Evolutionary conservation across 2,113 vertebrate genomes (phyloP), one percentile per base, ranked within the genome.

Genomic region (Cynopterus brachyotis): DNA sequence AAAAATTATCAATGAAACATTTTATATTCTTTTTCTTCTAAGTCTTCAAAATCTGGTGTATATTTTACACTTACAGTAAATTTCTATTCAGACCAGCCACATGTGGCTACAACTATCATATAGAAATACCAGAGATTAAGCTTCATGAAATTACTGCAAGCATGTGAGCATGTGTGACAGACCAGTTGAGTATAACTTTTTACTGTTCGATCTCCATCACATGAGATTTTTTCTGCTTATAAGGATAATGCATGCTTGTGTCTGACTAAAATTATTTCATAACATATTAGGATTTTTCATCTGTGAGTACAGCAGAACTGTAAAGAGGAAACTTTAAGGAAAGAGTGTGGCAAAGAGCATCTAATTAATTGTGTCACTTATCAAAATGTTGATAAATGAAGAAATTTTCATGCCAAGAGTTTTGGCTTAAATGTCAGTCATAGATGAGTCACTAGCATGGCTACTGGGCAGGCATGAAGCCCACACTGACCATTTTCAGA

Each of bases 181-280:
- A 15, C 50, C 50, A 50, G 50, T 50, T 16, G 53, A 81, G 20
- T 17, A 11, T 75, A 59, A 81, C 70, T 67, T 64, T 83, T 19
- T 19, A 57, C 37, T 69, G 1, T 37, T 70, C 13, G 9, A n/a
- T 19, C 32, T 59, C 67, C 24, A n/a, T 81, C 32, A 50, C 24
- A 45, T 73, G 66, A 73, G 47, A n/a, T 40, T 35, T 47, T 80
- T 66, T 72, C 72, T 93, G 45, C 24, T 66, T 66, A 5, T 50
- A 79, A 89, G 57, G 84, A 55, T 66, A 94, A 7, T 57, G 35
- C 40, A 26, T 92, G 64, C 30, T 45, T 91, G 7, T 60, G 26
- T 85, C 91, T 93, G 3, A 76, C 89, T 93, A 72, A 90, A 87
- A 53, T 90, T 62, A 80, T 62, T 82, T 93, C 45, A 26, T 66